A percentile compares a stretch with the other conserved stretches of the same genome.
These are phyloP conservation scores for Heliconius hewitsoni DNA, from an alignment of 1,140 invertebrate genomes.

Conservation along the genomic window DNA sequence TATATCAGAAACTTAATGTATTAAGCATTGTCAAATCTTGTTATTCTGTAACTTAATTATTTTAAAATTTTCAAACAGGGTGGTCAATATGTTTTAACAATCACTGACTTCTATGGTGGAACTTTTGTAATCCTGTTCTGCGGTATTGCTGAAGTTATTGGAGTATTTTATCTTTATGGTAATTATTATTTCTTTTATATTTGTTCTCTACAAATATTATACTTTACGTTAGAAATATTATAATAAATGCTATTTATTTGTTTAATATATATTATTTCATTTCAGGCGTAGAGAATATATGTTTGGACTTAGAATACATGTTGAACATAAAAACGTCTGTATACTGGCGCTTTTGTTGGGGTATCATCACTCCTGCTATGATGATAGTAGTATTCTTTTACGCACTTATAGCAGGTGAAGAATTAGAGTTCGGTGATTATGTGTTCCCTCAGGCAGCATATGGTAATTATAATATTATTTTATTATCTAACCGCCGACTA, in stretches of 20 bases:
- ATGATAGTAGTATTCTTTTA: constrained; percentile 88
- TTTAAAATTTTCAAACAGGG: constrained; percentile 82
- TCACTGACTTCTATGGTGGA: constrained; percentile 93
- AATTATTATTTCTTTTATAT: not conserved
- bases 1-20: not conserved
- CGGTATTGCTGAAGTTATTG: constrained; percentile 86
- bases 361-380: constrained; percentile 86
- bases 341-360: constrained; percentile 92
- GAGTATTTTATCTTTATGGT: constrained; percentile 90
- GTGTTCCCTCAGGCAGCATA: constrained; percentile 52
- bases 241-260: not conserved
- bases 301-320: constrained; percentile 90
- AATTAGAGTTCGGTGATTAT: constrained; percentile 77
- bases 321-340: constrained; percentile 85
- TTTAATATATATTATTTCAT: not conserved
- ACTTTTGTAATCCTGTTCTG: constrained; percentile 90
- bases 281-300: constrained; percentile 86
- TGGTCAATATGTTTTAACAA: constrained; percentile 91
- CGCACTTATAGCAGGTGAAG: constrained; percentile 80
- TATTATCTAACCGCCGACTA: not conserved
- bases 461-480: constrained; percentile 43
- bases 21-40: no score
- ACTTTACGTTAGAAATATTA: no score
- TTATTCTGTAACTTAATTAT: no score
- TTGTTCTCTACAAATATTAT: no score